Evolutionary conservation across 2,797 vertebrate species (phyloP).

Genomic region (Fundulus diaphanus): DNA sequence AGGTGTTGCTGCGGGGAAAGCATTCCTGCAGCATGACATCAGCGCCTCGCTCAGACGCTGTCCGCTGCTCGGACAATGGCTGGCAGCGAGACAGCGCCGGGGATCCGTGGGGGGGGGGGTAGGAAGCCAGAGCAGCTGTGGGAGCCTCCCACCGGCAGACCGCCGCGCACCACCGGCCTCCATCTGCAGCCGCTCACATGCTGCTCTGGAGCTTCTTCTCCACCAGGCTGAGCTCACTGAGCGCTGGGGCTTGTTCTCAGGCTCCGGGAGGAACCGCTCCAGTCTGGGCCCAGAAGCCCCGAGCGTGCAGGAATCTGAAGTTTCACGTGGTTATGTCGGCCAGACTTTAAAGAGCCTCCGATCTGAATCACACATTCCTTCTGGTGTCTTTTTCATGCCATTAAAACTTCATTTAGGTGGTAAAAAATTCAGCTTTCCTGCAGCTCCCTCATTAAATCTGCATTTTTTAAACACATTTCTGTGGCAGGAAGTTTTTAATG

Average conservation of each 20-base stretch:
- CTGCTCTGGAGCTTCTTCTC: constrained; percentile 13
- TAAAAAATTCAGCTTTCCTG: not conserved
- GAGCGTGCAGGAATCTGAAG: too few relatives aligned
- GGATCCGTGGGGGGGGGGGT: not conserved
- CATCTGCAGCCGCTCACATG: not conserved
- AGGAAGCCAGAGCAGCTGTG: too few relatives aligned
- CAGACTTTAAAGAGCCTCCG: not conserved
- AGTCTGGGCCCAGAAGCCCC: not conserved
- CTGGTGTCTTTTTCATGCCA: not conserved
- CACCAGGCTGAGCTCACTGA: constrained; percentile 44
- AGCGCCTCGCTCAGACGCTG: constrained; percentile 43
- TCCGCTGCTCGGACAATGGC: constrained; percentile 57
- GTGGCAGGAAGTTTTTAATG: not conserved
- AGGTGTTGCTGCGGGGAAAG: constrained; percentile 43
- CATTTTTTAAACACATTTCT: not conserved
- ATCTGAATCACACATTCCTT: not conserved
- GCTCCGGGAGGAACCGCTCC: constrained; percentile 28
- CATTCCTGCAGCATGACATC: constrained; percentile 74
- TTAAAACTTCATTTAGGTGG: constrained; percentile 1
- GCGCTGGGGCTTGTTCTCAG: constrained; percentile 37
- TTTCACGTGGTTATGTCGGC: not conserved
- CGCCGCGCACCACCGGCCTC: too few relatives aligned
- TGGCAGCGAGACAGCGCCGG: constrained; percentile 41
- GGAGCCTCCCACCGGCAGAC: not conserved
- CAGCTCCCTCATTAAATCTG: not conserved